Percentiles rank a stretch among this genome's conserved stretches.
These are phyloP conservation scores for Liparis tanakae DNA, from an alignment of 2,797 vertebrate species.

Conservation along the genomic window DNA sequence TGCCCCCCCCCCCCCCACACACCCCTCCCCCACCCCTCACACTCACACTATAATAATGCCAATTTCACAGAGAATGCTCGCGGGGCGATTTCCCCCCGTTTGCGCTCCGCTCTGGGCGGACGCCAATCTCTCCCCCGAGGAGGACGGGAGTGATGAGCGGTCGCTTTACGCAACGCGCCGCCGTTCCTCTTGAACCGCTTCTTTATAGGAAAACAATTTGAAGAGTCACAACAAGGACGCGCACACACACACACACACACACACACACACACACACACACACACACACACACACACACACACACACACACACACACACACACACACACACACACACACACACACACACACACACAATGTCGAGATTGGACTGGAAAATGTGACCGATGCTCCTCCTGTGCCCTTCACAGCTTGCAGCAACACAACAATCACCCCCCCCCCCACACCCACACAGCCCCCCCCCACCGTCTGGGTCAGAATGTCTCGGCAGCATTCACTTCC, in stretches of 20 bases:
- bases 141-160: neutral
- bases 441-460: neutral
- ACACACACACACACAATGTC: no score
- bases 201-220: no score
- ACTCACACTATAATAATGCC: conserved; percentile 16
- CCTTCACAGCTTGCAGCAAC: conserved; percentile 59
- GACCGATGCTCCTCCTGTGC: conserved; percentile 22
- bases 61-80: conserved; percentile 11
- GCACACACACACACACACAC: no score
- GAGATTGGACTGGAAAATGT: conserved; percentile 12
- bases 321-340: no score
- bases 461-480: conserved; percentile 79
- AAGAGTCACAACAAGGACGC: no score
- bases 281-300: no score
- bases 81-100: neutral
- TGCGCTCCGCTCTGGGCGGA: neutral
- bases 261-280: no score
- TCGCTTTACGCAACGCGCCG: neutral
- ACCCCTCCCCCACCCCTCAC: neutral
- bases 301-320: no score
- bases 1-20: neutral
- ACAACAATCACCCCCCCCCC: conserved; percentile 62
- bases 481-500: conserved; percentile 80
- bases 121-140: neutral
- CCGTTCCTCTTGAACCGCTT: neutral